Base-by-base conservation (phyloP, 92 coral and sea anemone species). In the Paragorgia papillata region DNA sequence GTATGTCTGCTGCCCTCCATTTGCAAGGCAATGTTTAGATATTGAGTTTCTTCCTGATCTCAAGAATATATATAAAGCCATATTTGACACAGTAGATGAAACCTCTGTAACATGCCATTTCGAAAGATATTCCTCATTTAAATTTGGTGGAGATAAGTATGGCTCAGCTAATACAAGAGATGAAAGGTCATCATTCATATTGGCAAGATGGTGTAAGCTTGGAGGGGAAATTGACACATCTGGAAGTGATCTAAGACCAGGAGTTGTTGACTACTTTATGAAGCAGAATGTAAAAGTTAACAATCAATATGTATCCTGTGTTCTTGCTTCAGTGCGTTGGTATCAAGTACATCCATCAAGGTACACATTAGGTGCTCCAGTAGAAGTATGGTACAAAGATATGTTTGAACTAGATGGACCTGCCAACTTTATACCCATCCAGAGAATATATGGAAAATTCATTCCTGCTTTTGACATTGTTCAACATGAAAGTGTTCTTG, bases 191-290 rank as follows among this genome's bases (percentile, higher is more conserved):
- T 61, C 85, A 3, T 79, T 59, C 60, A 53, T 85, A 13, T 43
- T 74, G 20, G 89, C 89, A 35, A 80, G 89, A 81, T 85, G 89
- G 89, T 79, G 88, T 71, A 51, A 55, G 32, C 73, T 35, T 59
- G 74, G 83, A 7, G 87, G 83, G 33, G 34, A 12, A 50, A 83
- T 83, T 83, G 87, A 83, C 53, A 4, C 3, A 17, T 15, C 83
- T 83, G 87, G 87, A 30, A 34, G 48, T 46, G 74, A 76, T 39
- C 50, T 83, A 14, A 65, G 87, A 31, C 83, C 87, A 15, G 87
- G 83, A 37, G 27, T 83, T 22, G 33, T 83, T 49, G 74, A 83
- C 0, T 76, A 18, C 39, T 76, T 43, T 41, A 43, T 83, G 30
- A 57, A 78, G 66, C 87, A 78, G 33, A 77, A 77, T 49, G 62